A percentile compares a stretch with the other conserved stretches of the same genome.
phyloP scores from a whole-genome alignment of 2,113 vertebrate species.

The Cygnus buccinator region DNA sequence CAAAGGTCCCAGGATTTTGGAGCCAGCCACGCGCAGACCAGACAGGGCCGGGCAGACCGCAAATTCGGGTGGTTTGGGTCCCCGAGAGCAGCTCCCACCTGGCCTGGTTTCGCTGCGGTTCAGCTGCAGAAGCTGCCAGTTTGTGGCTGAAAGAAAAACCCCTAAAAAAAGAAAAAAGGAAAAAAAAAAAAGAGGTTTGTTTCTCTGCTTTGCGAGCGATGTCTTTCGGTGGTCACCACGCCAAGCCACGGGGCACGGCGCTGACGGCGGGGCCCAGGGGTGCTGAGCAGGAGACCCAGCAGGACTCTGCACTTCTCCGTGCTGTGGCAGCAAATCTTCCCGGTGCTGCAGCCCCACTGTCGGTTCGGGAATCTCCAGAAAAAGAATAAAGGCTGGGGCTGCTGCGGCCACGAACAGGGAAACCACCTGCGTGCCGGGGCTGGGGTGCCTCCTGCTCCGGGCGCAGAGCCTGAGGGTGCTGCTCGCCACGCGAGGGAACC shows the following conservation, averaged over 20 bases:
- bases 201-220: not conserved
- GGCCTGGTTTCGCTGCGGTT: not conserved
- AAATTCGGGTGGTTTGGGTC: not conserved
- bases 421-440: rapidly evolving
- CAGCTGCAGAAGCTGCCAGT: not conserved
- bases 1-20: rapidly evolving
- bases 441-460: not conserved
- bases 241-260: no score
- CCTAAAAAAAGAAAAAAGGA: not conserved
- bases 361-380: not conserved
- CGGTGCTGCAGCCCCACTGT: not conserved
- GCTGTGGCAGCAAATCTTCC: not conserved
- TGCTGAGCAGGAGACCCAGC: not conserved
- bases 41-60: not conserved
- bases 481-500: not conserved
- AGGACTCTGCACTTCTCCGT: not conserved
- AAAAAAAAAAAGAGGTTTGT: not conserved
- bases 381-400: not conserved
- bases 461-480: not conserved
- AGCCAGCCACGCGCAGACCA: not conserved
- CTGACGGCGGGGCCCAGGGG: not conserved
- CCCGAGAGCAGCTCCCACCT: rapidly evolving
- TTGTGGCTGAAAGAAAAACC: not conserved
- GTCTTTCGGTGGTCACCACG: not conserved
- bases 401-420: not conserved